Percentiles rank a stretch among this genome's conserved stretches.
Evolutionary conservation across 2,797 vertebrate species (phyloP).

Genomic region (Onychomys torridus): DNA sequence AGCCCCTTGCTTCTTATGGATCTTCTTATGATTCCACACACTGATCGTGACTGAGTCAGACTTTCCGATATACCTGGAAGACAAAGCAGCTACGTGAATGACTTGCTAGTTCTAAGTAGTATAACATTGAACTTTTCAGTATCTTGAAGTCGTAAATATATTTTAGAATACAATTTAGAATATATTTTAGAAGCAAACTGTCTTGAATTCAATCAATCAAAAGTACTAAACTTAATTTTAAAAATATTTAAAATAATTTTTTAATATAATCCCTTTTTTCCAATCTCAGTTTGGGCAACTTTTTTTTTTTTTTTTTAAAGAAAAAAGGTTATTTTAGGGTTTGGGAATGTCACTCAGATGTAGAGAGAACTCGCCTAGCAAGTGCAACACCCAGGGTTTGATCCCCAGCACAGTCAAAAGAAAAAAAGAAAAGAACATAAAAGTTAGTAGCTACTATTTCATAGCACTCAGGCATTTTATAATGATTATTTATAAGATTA

Average conservation of each 20-base stretch:
- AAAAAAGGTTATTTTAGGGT: constrained; percentile 54
- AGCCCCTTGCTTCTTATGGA: constrained; percentile 99
- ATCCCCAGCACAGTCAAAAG: not conserved
- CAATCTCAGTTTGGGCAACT: constrained; percentile 56
- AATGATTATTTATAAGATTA: constrained; percentile 64
- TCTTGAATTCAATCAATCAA: constrained; percentile 54
- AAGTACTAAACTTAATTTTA: constrained; percentile 19
- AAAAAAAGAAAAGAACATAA: constrained; percentile 48
- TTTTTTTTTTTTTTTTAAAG: constrained; percentile 36
- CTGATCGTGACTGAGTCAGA: constrained; percentile 99
- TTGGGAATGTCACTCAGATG: not conserved
- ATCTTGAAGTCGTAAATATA: constrained; percentile 46
- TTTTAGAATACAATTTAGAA: constrained; percentile 41
- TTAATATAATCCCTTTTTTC: constrained; percentile 68
- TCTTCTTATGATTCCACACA: constrained; percentile 99
- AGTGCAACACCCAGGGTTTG: not conserved
- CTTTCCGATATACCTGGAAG: constrained; percentile 95
- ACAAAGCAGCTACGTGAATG: constrained; percentile 46
- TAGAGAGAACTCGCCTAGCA: not conserved
- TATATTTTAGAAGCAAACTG: constrained; percentile 27
- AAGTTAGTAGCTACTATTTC: not conserved
- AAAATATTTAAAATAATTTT: constrained; percentile 67
- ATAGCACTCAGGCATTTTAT: constrained; percentile 61
- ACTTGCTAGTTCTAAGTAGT: constrained; percentile 37
- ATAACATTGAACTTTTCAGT: constrained; percentile 39